Base-by-base conservation (phyloP, 2,113 vertebrate genomes). In the Phylloscopus trochiloides region DNA sequence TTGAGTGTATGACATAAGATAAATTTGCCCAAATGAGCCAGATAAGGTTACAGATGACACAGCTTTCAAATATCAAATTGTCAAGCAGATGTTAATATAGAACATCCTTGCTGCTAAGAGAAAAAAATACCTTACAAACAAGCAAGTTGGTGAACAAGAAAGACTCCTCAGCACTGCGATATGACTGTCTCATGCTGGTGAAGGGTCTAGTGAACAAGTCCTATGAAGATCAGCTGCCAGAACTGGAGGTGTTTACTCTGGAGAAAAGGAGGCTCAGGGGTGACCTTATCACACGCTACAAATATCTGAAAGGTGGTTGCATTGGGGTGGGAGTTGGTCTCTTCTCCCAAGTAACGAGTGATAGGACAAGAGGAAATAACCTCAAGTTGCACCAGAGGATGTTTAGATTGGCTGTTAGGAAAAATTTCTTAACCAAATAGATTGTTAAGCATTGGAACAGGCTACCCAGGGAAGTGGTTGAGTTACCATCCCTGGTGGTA, bases 31-130 rank as follows among this genome's bases (percentile, higher is more conserved):
- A 86, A 91, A 86, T 89, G 52, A 93, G 70, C 77, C 45, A 73
- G 38, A 74, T 75, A 66, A 52, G 21, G 58, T 89, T 95, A 96
- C 81, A 86, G 82, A 77, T 85, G 92, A 87, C 80, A 80, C 48
- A 93, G 76, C 32, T 94, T 93, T 90, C 91, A 94, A 94, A 93
- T 87, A 90, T 45, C 65, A 85, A 87, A 84, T 77, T 95, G 72
- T 78, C 85, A 34, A 54, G 76, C 61, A 90, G 81, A 79, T 90
- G 55, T 94, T 94, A 79, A 25, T 72, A 65, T 22, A 71, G 80
- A 85, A 81, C 71, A 91, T 0, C 0, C 31, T 88, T 92, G 57
- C 61, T 86, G 85, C 28, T 85, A 74, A 89, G 32, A 68, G 42
- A 70, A 92, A 93, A 96, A 90, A 73, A 2, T 22, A 86, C 63